Base-by-base conservation (phyloP, 2,888 invertebrate genomes). In the Brenthis ino region DNA sequence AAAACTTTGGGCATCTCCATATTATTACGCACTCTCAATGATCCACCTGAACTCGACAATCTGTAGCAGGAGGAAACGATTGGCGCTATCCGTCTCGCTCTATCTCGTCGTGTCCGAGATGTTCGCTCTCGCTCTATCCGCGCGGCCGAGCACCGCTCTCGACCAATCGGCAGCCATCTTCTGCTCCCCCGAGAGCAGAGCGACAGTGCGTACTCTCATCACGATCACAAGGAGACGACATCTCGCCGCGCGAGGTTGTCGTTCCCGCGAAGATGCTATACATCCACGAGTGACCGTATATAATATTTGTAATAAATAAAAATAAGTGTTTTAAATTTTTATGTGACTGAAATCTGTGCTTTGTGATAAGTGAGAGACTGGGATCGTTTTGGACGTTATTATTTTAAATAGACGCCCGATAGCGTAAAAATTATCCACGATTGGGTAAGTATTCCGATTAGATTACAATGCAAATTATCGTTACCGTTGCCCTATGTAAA, bases 171-270 rank as follows among this genome's bases (percentile, higher is more conserved):
- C 87, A 78, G 85, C 87, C 90, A 91, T 92, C 91, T 92, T 87
- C 83, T 91, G 91, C 91, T 92, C 92, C 92, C 92, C 87, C 91
- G 92, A 92, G 92, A 92, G 91, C 89, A 92, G 85, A 91, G 89
- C 92, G 92, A 92, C 92, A 93, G 89, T 91, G 92, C 91, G 91
- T 91, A 85, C 89, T 91, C 92, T 92, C 91, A 89, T 90, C 91
- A 90, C 85, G 79, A 87, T 85, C 88, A 84, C 84, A 91, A 92
- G 91, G 92, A 79, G 79, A 79, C 91, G 86, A 89, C 88, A 92
- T 93, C 92, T 92, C 90, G 87, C 75, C 80, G 86, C 78, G 92
- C 79, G 91, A 90, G 92, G 92, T 91, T 88, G 92, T 91, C 91
- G 85, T 79, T 85, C 83, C 75, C 83, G 85, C 83, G 83, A 85